Percentiles rank a stretch among this genome's conserved stretches.
These are phyloP conservation scores for Brachypalpus laphriformis DNA, from an alignment of 2,888 invertebrate genomes.

Conservation along the genomic window DNA sequence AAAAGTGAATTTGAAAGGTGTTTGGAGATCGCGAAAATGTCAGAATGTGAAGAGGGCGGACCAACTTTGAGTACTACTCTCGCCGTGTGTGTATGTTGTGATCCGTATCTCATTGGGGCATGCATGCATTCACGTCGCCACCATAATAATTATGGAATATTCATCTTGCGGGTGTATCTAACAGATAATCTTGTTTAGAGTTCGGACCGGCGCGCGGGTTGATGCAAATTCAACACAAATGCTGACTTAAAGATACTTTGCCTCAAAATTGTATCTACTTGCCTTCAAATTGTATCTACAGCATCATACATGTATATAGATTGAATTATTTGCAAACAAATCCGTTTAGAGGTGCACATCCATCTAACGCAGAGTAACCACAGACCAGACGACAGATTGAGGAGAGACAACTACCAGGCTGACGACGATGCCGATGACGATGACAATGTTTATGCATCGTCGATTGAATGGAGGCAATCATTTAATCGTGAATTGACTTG, in stretches of 20 bases:
- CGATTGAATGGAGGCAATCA: constrained; percentile 70
- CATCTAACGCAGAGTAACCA: constrained; percentile 13
- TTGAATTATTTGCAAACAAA: constrained; percentile 63
- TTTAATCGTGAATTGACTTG: constrained; percentile 65
- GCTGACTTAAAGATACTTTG: constrained; percentile 21
- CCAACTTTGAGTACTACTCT: constrained; percentile 21
- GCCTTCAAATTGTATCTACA: constrained; percentile 11
- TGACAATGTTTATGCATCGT: constrained; percentile 67
- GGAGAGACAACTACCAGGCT: constrained; percentile 27
- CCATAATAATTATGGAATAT: constrained; percentile 69
- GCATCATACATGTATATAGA: constrained; percentile 18
- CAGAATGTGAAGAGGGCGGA: constrained; percentile 59
- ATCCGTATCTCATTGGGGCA: constrained; percentile 59
- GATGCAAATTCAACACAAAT: neutral
- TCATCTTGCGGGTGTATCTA: constrained; percentile 71
- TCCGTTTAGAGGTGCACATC: constrained; percentile 50
- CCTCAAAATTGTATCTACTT: neutral
- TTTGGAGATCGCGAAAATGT: constrained; percentile 50
- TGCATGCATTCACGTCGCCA: constrained; percentile 57
- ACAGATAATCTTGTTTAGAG: constrained; percentile 60
- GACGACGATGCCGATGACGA: constrained; percentile 28
- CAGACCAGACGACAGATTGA: constrained; percentile 54
- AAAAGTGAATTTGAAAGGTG: constrained; percentile 71
- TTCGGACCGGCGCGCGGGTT: constrained; percentile 15
- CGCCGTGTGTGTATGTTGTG: constrained; percentile 39